Base-by-base conservation (phyloP, 2,797 vertebrate genomes). In the Choloepus didactylus region DNA sequence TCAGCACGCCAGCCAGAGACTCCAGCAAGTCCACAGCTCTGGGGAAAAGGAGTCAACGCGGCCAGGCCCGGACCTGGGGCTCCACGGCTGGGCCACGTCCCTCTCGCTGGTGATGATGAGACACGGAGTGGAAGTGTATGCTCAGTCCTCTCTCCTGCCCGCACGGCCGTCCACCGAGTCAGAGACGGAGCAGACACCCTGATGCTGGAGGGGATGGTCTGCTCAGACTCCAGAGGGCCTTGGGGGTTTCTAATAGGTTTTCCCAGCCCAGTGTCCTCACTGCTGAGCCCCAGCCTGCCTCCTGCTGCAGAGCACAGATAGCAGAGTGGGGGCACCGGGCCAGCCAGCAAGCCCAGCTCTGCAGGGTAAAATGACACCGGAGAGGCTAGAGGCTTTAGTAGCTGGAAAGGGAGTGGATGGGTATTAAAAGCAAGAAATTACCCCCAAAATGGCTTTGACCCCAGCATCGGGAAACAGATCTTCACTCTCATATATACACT, bases 401-500 rank as follows among this genome's bases (percentile, higher is more conserved):
- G n/a, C 80, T 29, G 15, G 46, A 76, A 84, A 91, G 83, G 69
- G 38, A 95, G 82, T 59, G 38, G n/a, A 49, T 6, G 67, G 19
- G 16, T 9, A 12, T 60, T 73, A 59, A 92, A 89, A 79, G 38
- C 59, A n/a, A 49, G 64, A 93, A 70, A 67, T 25, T 69, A 38
- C 67, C 87, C 77, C 66, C 19, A 51, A 80, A 56, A 56, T 3
- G 25, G 59, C 11, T 83, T 59, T 8, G 46, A 86, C 79, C 82
- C 72, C 59, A n/a, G 44, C 14, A 27, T 41, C 3, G 0, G 73
- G 59, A 70, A 87, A 56, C 44, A 11, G 14, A n/a, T 38, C 46
- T 60, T 25, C 44, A 46, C 46, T 31, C n/a, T 0, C 1, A 9
- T 4, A 9, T 0, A 41, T n/a, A 1, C 0, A 2, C 75, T 51